These are phyloP conservation scores for Enchytraeus crypticus DNA, from an alignment of 2,888 invertebrate genomes.

Conservation along the genomic window DNA sequence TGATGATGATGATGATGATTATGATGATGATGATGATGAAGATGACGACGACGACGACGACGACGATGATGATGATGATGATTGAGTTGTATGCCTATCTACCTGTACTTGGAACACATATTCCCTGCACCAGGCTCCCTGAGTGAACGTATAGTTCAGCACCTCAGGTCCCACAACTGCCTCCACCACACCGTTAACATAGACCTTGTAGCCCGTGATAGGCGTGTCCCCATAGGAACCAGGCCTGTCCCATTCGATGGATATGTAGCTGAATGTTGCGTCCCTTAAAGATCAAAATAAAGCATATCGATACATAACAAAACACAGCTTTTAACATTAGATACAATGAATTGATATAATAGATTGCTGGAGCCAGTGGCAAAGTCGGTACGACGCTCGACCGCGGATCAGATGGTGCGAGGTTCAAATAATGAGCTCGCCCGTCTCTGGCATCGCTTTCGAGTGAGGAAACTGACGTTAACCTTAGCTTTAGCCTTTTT, in stretches of 20 bases:
- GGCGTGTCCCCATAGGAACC: slow-evolving; percentile 44
- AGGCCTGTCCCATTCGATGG: slow-evolving; percentile 48
- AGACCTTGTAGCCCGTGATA: slow-evolving; percentile 47
- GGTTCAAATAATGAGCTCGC: too few relatives aligned
- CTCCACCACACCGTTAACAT: slow-evolving; percentile 47
- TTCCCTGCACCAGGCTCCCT: slow-evolving; percentile 46
- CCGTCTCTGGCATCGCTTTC: too few relatives aligned
- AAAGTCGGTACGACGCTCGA: too few relatives aligned
- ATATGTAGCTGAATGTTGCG: slow-evolving; percentile 48
- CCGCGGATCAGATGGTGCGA: too few relatives aligned
- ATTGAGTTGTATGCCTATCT: too few relatives aligned
- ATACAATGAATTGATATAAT: neutral
- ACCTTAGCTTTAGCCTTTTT: too few relatives aligned
- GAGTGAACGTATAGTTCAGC: slow-evolving; percentile 42
- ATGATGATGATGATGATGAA: neutral
- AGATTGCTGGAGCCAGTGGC: too few relatives aligned
- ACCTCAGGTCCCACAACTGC: slow-evolving; percentile 41
- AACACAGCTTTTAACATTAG: neutral
- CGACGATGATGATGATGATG: neutral
- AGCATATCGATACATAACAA: neutral
- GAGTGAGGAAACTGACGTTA: too few relatives aligned
- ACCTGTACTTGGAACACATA: slow-evolving; percentile 49
- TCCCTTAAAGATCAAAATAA: slow-evolving; percentile 30
- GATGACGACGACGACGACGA: neutral
- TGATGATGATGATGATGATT: neutral